phyloP scores from a whole-genome alignment of 2,113 vertebrate genomes.

The Eulemur rufifrons region DNA sequence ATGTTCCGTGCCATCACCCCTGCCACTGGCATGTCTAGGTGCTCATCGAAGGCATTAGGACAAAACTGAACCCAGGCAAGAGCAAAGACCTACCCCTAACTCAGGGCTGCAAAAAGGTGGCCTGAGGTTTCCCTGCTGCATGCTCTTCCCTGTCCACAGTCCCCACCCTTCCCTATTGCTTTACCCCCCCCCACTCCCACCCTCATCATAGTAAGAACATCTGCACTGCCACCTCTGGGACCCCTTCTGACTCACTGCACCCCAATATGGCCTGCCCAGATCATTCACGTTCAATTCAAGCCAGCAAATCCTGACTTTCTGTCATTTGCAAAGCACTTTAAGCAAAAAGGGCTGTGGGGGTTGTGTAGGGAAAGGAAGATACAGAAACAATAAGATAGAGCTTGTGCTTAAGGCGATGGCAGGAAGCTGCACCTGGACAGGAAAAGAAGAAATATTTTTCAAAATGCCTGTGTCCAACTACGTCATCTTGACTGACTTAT shows the following conservation, averaged over 20 bases:
- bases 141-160: background rate
- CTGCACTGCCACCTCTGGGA: background rate
- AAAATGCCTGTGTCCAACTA: background rate
- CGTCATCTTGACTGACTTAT: background rate
- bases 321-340: background rate
- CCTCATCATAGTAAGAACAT: background rate
- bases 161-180: background rate
- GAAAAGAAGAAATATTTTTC: background rate
- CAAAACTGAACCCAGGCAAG: background rate
- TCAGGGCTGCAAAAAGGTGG: background rate
- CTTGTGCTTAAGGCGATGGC: background rate
- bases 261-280: fast-evolving
- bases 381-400: background rate
- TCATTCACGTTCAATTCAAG: background rate
- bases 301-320: background rate
- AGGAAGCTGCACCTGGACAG: fast-evolving
- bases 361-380: background rate
- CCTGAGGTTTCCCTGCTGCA: background rate
- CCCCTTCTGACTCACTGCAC: background rate
- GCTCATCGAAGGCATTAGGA: background rate
- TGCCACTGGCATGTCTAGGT: background rate
- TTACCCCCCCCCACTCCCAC: too few relatives aligned
- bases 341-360: background rate
- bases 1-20: fast-evolving
- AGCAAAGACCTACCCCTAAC: background rate